A percentile compares a stretch with the other conserved stretches of the same genome.
Conservation (phyloP, 2,888 invertebrate species). For the Nyleta sp. region DNA sequence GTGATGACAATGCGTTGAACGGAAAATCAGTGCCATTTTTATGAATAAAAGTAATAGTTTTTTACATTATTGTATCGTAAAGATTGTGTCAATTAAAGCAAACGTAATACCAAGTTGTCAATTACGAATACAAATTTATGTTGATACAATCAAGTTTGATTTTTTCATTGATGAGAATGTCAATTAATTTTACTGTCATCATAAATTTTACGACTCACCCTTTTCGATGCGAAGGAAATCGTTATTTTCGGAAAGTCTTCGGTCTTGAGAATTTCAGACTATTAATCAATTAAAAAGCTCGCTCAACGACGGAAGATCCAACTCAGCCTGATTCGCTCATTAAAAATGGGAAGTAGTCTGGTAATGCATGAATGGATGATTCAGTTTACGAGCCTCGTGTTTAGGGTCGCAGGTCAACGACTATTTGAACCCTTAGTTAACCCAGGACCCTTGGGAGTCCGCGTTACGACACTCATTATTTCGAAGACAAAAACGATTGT, state of each 20-base stretch:
- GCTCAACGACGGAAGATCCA: constrained; percentile 64
- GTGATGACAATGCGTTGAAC: no score
- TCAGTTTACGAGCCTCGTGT: constrained; percentile 72
- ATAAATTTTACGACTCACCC: neutral
- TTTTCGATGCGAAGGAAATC: neutral
- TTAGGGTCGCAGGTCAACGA: constrained; percentile 79
- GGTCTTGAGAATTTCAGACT: constrained; percentile 47
- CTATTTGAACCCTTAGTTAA: constrained; percentile 77
- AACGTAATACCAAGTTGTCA: no score
- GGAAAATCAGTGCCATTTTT: no score
- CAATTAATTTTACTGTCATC: no score
- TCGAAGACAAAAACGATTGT: constrained; percentile 61
- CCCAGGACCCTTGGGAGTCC: constrained; percentile 64
- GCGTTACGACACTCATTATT: constrained; percentile 52
- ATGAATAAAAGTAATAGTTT: no score
- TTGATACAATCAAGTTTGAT: no score
- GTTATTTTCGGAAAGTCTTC: neutral
- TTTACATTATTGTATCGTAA: no score
- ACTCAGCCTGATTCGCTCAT: constrained; percentile 64
- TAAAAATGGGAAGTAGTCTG: constrained; percentile 68
- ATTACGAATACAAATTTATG: no score
- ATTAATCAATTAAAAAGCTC: constrained; percentile 59
- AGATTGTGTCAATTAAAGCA: no score
- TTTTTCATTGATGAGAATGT: no score
- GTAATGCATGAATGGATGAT: constrained; percentile 74